phyloP scores from a whole-genome alignment of 2,113 vertebrate species.

The Oncorhynchus masou region DNA sequence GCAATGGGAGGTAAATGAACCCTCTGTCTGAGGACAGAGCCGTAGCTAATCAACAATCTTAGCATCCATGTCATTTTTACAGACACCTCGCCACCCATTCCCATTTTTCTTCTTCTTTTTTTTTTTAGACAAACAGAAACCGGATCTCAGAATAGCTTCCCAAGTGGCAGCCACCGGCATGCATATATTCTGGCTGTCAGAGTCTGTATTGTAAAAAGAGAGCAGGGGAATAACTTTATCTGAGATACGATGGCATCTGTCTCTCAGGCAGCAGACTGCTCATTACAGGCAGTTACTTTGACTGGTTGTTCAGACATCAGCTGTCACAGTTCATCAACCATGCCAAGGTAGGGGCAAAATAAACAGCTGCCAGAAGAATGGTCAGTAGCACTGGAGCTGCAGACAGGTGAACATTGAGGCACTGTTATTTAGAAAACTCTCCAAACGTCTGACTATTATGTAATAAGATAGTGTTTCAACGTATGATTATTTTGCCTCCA shows the following conservation, averaged over 20 bases:
- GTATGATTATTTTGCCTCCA: neutral
- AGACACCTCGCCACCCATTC: constrained; percentile 12
- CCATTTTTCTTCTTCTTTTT: neutral
- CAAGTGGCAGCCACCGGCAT: constrained; percentile 44
- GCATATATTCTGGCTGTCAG: constrained; percentile 35
- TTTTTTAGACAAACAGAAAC: constrained; percentile 42
- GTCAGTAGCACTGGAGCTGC: constrained; percentile 40
- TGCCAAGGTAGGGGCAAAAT: constrained; percentile 61
- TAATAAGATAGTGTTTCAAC: neutral
- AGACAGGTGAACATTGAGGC: constrained; percentile 46
- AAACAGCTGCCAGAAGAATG: constrained; percentile 67
- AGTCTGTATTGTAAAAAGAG: constrained; percentile 28
- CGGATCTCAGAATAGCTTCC: constrained; percentile 45
- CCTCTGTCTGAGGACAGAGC: neutral
- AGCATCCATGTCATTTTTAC: neutral
- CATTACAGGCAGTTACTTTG: constrained; percentile 71
- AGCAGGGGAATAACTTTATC: constrained; percentile 66
- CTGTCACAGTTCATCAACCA: constrained; percentile 72
- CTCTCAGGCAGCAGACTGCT: constrained; percentile 70
- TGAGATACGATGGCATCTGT: constrained; percentile 70
- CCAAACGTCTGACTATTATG: constrained; percentile 6
- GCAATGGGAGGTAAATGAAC: neutral
- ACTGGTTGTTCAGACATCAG: constrained; percentile 70
- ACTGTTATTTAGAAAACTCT: constrained; percentile 18
- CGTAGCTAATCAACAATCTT: neutral